phyloP scores from a whole-genome alignment of 2,797 vertebrate species.

The Coluber constrictor region DNA sequence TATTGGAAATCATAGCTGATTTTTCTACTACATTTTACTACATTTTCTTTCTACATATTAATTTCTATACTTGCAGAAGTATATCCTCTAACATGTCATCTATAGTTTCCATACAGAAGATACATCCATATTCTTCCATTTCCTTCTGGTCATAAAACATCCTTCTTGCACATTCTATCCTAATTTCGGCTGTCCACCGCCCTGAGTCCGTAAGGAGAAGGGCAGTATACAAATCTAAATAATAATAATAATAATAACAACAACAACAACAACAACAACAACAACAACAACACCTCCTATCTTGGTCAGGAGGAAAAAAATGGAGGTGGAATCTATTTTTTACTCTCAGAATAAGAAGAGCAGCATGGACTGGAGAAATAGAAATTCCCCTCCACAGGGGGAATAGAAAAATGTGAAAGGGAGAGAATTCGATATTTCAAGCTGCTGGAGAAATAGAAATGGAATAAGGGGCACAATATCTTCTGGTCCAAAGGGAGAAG shows the following conservation, averaged over 20 bases:
- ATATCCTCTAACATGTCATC: neutral
- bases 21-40: neutral
- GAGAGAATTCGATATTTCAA: neutral
- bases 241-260: too few species aligned
- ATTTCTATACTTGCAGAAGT: neutral
- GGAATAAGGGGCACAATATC: neutral
- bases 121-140: neutral
- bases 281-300: neutral
- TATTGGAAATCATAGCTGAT: neutral
- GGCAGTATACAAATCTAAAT: too few species aligned
- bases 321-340: neutral
- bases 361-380: neutral
- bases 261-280: too few species aligned
- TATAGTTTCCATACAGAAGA: neutral
- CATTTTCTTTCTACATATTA: neutral
- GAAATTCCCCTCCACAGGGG: neutral
- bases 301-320: neutral
- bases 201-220: too few species aligned
- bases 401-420: neutral
- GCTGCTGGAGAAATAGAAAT: neutral
- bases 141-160: neutral
- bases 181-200: too few species aligned
- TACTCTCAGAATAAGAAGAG: neutral
- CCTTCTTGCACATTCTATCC: neutral
- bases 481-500: neutral